Evolutionary conservation across 2,888 invertebrate species (phyloP).

Genomic region (Galeopsomyia nigrocyanea): DNA sequence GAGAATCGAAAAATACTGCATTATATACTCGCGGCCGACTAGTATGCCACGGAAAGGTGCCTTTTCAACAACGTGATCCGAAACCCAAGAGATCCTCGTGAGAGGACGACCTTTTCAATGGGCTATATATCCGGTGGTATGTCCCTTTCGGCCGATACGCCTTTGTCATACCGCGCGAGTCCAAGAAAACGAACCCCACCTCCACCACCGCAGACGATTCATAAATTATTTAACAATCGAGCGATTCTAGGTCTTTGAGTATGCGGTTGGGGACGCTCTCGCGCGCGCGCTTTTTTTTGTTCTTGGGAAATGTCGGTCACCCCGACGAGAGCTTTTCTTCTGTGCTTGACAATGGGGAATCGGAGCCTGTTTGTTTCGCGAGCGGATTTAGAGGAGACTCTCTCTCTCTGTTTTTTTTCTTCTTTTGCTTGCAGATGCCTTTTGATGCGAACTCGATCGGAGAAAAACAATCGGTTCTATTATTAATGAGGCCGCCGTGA

Average conservation of each 20-base stretch:
- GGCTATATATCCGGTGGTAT: not conserved
- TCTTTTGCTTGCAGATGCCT: too few species aligned
- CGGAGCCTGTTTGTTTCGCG: conserved; percentile 20
- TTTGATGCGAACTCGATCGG: too few species aligned
- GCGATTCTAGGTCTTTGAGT: conserved; percentile 12
- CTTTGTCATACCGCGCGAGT: conserved; percentile 49
- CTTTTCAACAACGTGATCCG: too few species aligned
- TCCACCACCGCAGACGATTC: conserved; percentile 48
- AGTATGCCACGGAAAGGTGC: too few species aligned
- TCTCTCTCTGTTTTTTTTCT: not conserved
- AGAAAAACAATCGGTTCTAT: too few species aligned
- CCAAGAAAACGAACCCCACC: conserved; percentile 56
- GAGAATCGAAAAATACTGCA: too few species aligned
- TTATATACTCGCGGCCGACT: too few species aligned
- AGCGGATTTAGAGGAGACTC: conserved; percentile 7
- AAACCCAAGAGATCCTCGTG: too few species aligned
- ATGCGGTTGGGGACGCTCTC: conserved; percentile 12
- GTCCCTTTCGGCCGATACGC: conserved; percentile 16
- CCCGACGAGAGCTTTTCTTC: not conserved
- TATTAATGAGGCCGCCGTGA: too few species aligned
- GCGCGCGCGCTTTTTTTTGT: conserved; percentile 13
- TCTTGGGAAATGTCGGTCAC: conserved; percentile 19
- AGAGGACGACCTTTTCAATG: too few species aligned
- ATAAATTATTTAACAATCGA: conserved; percentile 61
- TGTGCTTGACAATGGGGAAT: conserved; percentile 14